phyloP scores from a whole-genome alignment of 64 coral and sea anemone genomes.

The Trachythela sp. region DNA sequence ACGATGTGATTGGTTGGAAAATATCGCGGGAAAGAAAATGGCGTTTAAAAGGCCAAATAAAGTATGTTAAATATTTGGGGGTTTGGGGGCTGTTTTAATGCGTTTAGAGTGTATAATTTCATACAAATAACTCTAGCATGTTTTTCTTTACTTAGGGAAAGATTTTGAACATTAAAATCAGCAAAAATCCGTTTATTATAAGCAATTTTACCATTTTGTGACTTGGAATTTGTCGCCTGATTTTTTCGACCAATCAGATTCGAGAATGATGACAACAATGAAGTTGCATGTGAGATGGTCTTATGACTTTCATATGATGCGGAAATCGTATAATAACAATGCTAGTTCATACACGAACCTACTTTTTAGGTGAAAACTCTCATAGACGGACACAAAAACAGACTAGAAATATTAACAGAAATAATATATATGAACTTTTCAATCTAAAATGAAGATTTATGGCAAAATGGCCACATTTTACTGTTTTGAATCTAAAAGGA shows the following conservation, averaged over 20 bases:
- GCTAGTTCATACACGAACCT: background rate
- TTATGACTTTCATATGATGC: background rate
- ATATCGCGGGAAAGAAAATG: conserved; percentile 1
- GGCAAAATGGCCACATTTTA: background rate
- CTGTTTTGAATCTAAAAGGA: background rate
- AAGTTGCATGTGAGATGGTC: background rate
- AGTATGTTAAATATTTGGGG: background rate
- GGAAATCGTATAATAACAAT: background rate
- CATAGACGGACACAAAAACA: background rate
- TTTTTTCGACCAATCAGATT: background rate
- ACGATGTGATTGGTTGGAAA: background rate
- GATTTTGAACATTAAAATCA: background rate
- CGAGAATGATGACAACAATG: background rate
- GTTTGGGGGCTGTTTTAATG: background rate
- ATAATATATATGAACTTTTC: background rate
- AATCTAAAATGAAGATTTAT: background rate
- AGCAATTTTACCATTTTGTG: background rate
- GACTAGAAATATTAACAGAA: background rate
- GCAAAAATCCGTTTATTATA: background rate
- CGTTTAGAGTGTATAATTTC: background rate
- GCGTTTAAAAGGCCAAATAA: background rate
- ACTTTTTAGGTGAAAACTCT: background rate
- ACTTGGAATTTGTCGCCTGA: background rate
- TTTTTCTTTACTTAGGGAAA: background rate
- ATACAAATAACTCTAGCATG: background rate